Percentiles rank a stretch among this genome's conserved stretches.
Conservation (phyloP, 2,888 invertebrate species). For the Sphaerophoria taeniata region DNA sequence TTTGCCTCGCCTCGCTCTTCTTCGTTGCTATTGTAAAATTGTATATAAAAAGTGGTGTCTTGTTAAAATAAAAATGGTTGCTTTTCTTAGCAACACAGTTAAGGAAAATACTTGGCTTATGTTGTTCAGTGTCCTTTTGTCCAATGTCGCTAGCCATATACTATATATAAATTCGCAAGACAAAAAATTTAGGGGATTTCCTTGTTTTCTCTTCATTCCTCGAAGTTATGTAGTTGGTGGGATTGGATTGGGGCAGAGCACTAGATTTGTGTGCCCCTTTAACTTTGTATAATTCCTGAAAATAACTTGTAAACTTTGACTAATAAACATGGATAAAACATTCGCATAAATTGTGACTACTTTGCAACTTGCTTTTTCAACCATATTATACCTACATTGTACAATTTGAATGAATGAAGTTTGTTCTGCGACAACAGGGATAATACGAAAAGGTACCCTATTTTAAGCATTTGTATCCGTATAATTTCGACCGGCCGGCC, state of each 20-base stretch:
- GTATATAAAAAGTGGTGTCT: constrained; percentile 21
- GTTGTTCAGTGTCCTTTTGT: constrained; percentile 30
- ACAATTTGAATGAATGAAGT: constrained; percentile 40
- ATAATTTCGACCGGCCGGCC: neutral
- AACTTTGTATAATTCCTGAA: constrained; percentile 48
- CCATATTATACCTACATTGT: neutral
- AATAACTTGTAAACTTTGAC: constrained; percentile 65
- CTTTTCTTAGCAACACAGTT: constrained; percentile 40
- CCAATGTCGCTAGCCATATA: constrained; percentile 27
- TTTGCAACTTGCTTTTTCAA: constrained; percentile 34
- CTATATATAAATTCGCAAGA: constrained; percentile 15
- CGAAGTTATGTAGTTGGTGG: constrained; percentile 24
- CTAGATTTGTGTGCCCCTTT: constrained; percentile 16
- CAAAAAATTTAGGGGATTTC: constrained; percentile 10
- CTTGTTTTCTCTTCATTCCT: neutral
- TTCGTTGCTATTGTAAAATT: neutral
- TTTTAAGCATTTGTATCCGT: constrained; percentile 15
- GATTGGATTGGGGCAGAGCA: neutral
- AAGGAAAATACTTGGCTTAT: constrained; percentile 43
- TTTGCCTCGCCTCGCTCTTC: neutral
- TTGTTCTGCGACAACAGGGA: constrained; percentile 29
- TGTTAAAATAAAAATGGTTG: constrained; percentile 40
- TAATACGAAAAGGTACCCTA: constrained; percentile 53
- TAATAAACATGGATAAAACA: constrained; percentile 67
- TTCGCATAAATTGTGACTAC: constrained; percentile 64